Evolutionary conservation across 2,888 invertebrate species (phyloP).

Genomic region (Clistopyga incitator): DNA sequence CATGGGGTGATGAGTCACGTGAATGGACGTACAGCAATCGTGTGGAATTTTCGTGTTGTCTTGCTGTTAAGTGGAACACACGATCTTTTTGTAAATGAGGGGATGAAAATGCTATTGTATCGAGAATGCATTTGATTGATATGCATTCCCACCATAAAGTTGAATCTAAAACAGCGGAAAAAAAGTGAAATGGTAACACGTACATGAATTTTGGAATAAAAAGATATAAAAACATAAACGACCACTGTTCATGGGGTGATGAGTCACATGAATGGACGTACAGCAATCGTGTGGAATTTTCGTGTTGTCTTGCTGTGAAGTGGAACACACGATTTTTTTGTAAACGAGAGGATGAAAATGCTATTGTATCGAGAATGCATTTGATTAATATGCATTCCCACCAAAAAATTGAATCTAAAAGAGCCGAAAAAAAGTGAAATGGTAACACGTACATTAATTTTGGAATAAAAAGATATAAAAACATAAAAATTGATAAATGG

Average conservation of each 20-base stretch:
- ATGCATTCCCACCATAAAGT: no score
- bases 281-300: neutral
- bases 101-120: conserved; percentile 9
- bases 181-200: no score
- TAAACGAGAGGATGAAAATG: neutral
- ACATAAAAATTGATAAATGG: no score
- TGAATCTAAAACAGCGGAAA: no score
- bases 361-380: neutral
- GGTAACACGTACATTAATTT: no score
- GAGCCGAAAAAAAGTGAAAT: no score
- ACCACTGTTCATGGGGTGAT: neutral
- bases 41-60: neutral
- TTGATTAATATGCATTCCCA: neutral
- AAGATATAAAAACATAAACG: neutral
- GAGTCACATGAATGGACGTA: neutral
- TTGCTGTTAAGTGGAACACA: no score
- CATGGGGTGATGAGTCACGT: neutral
- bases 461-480: no score
- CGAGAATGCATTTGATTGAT: neutral
- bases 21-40: neutral
- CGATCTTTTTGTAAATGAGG: neutral
- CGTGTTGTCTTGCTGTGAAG: no score
- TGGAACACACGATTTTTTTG: neutral
- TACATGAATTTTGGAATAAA: no score
- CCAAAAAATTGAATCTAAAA: no score